Evolutionary conservation across 23 tunicate genomes (phyloP), one percentile per base, ranked within the genome.

Genomic region (Diplosoma virens): DNA sequence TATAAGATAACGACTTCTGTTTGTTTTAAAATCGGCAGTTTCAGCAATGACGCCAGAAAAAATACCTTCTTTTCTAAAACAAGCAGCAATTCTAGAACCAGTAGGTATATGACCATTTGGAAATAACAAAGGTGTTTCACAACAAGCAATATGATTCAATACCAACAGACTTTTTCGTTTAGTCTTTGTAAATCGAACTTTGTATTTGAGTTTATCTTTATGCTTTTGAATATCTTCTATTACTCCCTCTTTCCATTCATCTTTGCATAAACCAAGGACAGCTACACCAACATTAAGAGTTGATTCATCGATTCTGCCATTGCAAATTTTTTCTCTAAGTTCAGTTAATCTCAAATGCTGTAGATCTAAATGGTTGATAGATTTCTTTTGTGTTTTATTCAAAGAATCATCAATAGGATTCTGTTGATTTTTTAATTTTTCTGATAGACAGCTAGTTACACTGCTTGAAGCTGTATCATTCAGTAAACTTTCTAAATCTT

Each of bases 11-110:
- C 97, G 89, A 31, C 80, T 67, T 27, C 46, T 66, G 59, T 89
- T 89, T 18, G 61, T 71, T 33, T 66, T 66, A 29, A 63, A 22
- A 48, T 84, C 89, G 1, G 86, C 66, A 6, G 82, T 71, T 47
- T 90, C 97, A 3, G 97, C 97, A 2, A 90, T 77, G 0, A 90
- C 78, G 0, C 90, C 97, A 56, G 90, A 84, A 66, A 64, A 90
- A 3, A 90, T 66, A 6, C 96, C 96, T 77, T 89, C 96, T 30
- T 48, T 25, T 52, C 61, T 70, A 58, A 70, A 89, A 65, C 67
- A n/a, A 5, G 96, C 88, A 14, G 96, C 96, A 2, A 89, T 77
- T 32, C 96, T 52, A 9, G 87, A 82, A 35, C 96, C 96, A 33
- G 61, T 58, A 25, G 59, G 79, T 2, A 89, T 78, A 47, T 77